Conservation (phyloP, 2,113 vertebrate genomes). For the Sphaerodactylus townsendi region DNA sequence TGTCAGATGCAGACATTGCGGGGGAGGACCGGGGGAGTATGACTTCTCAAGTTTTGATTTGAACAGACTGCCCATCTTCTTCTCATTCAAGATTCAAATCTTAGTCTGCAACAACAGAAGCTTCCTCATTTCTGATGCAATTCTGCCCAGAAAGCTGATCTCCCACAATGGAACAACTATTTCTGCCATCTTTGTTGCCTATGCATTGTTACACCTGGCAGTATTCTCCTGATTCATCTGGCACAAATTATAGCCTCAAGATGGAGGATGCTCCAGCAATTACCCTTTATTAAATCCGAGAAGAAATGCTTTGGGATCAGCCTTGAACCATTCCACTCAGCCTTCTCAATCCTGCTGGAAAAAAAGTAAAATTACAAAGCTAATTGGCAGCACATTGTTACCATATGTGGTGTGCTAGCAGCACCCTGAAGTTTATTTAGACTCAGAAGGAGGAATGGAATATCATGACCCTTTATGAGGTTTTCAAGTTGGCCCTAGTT, state of each 20-base stretch:
- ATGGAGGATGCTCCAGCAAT: conserved; percentile 61
- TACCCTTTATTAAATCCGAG: conserved; percentile 59
- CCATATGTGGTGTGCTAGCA: conserved; percentile 65
- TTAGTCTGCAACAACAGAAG: not conserved
- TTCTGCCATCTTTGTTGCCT: conserved; percentile 4
- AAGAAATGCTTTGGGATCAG: conserved; percentile 62
- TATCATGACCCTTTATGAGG: conserved; percentile 59
- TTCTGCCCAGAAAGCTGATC: not conserved
- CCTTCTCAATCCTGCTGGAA: conserved; percentile 59
- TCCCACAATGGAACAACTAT: not conserved
- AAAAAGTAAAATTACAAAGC: conserved; percentile 61
- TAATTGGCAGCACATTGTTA: conserved; percentile 71
- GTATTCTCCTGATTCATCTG: conserved; percentile 54
- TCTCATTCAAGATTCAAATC: not conserved
- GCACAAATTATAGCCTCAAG: conserved; percentile 66
- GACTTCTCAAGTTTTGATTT: not conserved
- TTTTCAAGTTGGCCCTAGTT: conserved; percentile 44
- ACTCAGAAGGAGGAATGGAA: conserved; percentile 56
- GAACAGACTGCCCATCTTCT: not conserved
- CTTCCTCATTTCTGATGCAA: not conserved
- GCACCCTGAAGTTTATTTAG: conserved; percentile 62
- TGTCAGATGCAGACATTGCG: not conserved
- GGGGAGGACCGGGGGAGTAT: not conserved
- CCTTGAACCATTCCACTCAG: conserved; percentile 59
- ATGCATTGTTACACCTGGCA: not conserved